Conservation (phyloP, 2,888 invertebrate genomes). For the Nysson spinosus region DNA sequence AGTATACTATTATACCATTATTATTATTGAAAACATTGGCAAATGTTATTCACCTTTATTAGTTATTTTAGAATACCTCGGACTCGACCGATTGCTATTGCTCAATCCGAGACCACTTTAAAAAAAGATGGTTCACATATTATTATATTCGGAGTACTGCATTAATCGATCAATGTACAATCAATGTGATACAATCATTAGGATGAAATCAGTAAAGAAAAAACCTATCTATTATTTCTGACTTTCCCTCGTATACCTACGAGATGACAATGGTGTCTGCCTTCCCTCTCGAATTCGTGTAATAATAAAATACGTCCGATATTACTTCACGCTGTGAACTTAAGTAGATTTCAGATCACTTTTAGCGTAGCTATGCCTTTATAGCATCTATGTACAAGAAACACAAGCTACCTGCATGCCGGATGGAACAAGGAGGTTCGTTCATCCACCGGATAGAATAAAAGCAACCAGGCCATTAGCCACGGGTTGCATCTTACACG, state of each 20-base stretch:
- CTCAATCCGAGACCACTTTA: too few relatives aligned
- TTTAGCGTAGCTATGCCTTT: constrained; percentile 54
- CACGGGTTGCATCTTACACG: constrained; percentile 39
- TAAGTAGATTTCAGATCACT: constrained; percentile 75
- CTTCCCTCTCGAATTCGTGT: constrained; percentile 41
- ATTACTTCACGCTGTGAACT: constrained; percentile 60
- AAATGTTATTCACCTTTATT: too few relatives aligned
- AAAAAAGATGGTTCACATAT: too few relatives aligned
- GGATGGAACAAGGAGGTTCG: constrained; percentile 18
- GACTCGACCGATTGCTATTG: too few relatives aligned
- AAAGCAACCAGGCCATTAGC: too few relatives aligned
- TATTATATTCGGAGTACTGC: too few relatives aligned
- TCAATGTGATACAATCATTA: too few relatives aligned
- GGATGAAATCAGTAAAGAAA: constrained; percentile 8
- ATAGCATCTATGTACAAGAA: constrained; percentile 63
- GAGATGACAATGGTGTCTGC: constrained; percentile 21
- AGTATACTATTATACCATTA: too few relatives aligned
- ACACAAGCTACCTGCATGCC: constrained; percentile 53
- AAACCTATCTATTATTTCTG: constrained; percentile 20
- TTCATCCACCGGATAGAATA: constrained; percentile 49
- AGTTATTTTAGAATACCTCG: too few relatives aligned
- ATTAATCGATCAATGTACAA: too few relatives aligned
- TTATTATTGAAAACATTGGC: too few relatives aligned
- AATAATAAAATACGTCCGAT: constrained; percentile 48
- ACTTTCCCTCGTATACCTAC: constrained; percentile 17